These are phyloP conservation scores for Tenthredo scrophulariae DNA, from an alignment of 2,888 invertebrate genomes.

Conservation along the genomic window DNA sequence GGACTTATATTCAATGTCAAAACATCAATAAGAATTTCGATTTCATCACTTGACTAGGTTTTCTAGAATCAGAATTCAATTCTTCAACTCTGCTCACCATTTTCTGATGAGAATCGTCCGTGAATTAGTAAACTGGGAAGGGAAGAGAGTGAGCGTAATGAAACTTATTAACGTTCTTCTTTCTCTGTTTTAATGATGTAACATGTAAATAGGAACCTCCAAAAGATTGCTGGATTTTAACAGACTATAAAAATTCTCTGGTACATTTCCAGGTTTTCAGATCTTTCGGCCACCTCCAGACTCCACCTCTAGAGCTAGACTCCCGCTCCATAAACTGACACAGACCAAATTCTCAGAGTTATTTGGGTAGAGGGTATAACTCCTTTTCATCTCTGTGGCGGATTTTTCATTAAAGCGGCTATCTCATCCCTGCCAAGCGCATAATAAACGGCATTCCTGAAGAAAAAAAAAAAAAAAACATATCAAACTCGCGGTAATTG, in stretches of 20 bases:
- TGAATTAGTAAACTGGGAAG: neutral
- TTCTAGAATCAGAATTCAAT: neutral
- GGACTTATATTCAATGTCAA: neutral
- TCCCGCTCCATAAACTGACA: neutral
- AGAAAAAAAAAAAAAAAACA: neutral
- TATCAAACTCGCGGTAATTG: too few species aligned
- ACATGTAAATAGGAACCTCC: neutral
- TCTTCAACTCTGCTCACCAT: neutral
- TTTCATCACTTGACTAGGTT: neutral
- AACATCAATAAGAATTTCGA: neutral
- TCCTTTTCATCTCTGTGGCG: neutral
- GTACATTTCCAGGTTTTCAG: neutral
- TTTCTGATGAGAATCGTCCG: neutral
- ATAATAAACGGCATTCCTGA: neutral
- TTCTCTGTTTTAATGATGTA: neutral
- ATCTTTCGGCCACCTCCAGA: neutral
- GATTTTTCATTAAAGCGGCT: neutral
- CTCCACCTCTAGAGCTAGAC: too few species aligned
- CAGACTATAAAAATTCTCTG: neutral
- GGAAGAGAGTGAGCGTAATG: neutral
- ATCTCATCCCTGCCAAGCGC: neutral
- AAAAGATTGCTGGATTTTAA: neutral
- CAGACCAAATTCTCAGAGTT: neutral
- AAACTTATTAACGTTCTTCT: neutral
- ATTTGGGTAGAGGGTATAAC: neutral